Evolutionary conservation across 2,888 invertebrate genomes (phyloP).

Genomic region (Ophion obscuratus): DNA sequence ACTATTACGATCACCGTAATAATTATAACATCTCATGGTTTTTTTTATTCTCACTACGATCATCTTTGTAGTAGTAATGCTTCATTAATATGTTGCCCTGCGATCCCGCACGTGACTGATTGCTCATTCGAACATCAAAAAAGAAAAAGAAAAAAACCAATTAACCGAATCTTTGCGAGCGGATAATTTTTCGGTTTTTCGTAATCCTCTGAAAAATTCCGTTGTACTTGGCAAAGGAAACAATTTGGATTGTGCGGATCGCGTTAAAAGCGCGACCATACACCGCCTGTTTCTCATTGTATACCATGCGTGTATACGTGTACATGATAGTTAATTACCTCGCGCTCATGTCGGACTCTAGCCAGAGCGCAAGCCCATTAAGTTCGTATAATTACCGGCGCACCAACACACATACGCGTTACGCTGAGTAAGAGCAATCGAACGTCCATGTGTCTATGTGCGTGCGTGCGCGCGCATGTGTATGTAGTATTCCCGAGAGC

Average conservation of each 20-base stretch:
- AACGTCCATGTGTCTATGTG: constrained; percentile 5
- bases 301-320: neutral
- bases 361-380: constrained; percentile 60
- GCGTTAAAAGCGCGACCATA: too few relatives aligned
- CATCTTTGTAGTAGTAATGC: too few relatives aligned
- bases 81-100: too few relatives aligned
- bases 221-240: neutral
- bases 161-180: neutral
- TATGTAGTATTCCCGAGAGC: constrained; percentile 15
- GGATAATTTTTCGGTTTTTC: neutral
- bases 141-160: neutral
- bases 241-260: neutral
- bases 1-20: too few relatives aligned
- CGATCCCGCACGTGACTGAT: too few relatives aligned
- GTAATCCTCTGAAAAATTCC: neutral
- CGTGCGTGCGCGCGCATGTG: neutral
- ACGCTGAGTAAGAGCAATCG: constrained; percentile 34
- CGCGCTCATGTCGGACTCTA: constrained; percentile 52
- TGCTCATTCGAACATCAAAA: too few relatives aligned
- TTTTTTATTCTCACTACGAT: too few relatives aligned
- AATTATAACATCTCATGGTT: too few relatives aligned
- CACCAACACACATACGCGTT: neutral
- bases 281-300: neutral
- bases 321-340: constrained; percentile 62
- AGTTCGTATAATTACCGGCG: constrained; percentile 61